Conservation (phyloP, 2,888 invertebrate species). For the Eueremaeus valkanovi region DNA sequence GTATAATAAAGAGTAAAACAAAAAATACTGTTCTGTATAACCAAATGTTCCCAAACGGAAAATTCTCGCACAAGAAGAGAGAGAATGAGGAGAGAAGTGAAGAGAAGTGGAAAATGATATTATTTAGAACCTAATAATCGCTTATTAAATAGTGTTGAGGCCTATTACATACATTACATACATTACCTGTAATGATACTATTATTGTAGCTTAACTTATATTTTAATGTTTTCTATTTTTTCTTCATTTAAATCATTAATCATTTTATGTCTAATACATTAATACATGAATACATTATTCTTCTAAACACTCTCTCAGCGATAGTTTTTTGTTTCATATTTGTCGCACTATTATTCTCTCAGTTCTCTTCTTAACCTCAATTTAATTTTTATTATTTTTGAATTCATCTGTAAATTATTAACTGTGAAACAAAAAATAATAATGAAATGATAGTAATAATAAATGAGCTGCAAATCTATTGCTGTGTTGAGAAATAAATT, state of each 20-base stretch:
- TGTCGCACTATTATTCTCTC: constrained; percentile 7
- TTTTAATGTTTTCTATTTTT: background rate
- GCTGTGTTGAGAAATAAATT: background rate
- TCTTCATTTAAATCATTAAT: no score
- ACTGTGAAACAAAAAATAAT: background rate
- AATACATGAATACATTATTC: background rate
- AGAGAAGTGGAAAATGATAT: no score
- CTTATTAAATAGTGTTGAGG: constrained; percentile 10
- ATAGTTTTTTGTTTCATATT: background rate
- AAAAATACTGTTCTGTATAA: background rate
- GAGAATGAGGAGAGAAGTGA: background rate
- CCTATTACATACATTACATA: background rate
- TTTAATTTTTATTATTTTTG: background rate
- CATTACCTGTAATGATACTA: background rate
- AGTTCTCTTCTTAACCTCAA: constrained; percentile 18
- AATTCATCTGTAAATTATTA: constrained; percentile 26
- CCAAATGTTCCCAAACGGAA: background rate
- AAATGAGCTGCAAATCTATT: constrained; percentile 11
- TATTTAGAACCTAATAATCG: background rate
- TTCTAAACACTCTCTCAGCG: no score
- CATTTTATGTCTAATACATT: constrained; percentile 2
- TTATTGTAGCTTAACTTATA: constrained; percentile 14
- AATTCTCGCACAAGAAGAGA: constrained; percentile 5
- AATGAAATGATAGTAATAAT: constrained; percentile 11
- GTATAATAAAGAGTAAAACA: no score